Conservation (phyloP, 2,797 vertebrate genomes). For the Enteromius treurensis region DNA sequence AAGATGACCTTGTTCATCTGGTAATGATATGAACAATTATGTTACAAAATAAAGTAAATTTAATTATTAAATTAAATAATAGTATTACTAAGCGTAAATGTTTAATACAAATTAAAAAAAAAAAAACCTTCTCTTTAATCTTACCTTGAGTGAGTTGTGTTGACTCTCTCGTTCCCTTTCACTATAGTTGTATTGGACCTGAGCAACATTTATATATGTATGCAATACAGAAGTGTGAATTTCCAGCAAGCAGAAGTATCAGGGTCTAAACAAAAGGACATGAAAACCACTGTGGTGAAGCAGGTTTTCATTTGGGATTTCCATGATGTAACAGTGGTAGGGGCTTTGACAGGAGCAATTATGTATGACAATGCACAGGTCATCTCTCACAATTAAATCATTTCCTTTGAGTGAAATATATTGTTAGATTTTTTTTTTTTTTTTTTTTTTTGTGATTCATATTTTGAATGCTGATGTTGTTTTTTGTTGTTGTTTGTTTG, state of each 20-base stretch:
- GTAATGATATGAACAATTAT: background rate
- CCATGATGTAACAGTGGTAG: background rate
- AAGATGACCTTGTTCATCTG: conserved; percentile 52
- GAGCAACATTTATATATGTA: conserved; percentile 29
- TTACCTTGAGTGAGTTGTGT: conserved; percentile 33
- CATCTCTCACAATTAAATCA: background rate
- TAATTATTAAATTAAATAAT: background rate
- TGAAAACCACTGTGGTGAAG: background rate
- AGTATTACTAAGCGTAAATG: background rate
- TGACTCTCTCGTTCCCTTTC: conserved; percentile 3
- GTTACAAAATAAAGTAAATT: background rate
- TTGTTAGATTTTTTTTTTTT: background rate
- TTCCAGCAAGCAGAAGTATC: conserved; percentile 22
- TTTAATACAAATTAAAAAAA: background rate
- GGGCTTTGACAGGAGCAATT: background rate
- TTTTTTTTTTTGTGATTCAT: too few species aligned
- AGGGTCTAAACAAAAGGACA: background rate
- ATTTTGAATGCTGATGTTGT: too few species aligned
- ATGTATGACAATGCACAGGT: background rate
- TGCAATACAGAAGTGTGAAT: conserved; percentile 41
- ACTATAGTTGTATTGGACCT: background rate
- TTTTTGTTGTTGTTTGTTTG: too few species aligned
- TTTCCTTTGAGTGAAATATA: background rate
- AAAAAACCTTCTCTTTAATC: background rate
- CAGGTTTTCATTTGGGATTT: conserved; percentile 28